Conservation (phyloP, 1,140 invertebrate species). For the Zaprionus gabonicus region DNA sequence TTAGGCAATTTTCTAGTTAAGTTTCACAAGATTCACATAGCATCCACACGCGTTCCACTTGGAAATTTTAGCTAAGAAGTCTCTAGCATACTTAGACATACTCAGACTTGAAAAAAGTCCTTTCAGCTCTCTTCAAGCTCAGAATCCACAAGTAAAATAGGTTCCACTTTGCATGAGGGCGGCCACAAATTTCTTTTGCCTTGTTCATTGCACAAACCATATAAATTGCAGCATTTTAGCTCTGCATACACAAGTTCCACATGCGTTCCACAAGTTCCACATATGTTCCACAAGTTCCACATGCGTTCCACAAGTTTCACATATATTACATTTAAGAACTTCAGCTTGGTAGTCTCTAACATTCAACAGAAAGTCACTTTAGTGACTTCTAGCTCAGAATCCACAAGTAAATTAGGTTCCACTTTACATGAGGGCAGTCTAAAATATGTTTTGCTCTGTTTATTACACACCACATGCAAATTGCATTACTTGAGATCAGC, state of each 20-base stretch:
- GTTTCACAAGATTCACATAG: neutral
- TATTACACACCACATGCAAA: neutral
- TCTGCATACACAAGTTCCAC: neutral
- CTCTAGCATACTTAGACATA: no score
- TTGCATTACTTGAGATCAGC: neutral
- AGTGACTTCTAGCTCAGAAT: neutral
- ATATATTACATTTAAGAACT: no score
- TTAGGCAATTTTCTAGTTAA: neutral
- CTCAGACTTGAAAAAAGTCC: no score
- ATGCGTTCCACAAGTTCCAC: constrained; percentile 16
- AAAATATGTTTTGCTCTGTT: neutral
- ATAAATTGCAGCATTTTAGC: neutral
- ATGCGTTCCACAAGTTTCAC: neutral
- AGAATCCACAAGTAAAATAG: neutral
- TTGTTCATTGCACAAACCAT: neutral
- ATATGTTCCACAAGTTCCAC: neutral
- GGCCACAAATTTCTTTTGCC: neutral
- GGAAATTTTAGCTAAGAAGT: neutral
- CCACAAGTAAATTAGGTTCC: neutral
- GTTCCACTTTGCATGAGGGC: neutral
- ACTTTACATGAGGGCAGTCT: neutral
- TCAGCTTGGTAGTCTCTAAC: no score
- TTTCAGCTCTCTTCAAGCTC: no score
- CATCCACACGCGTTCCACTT: neutral
- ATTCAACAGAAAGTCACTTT: neutral